Conservation (phyloP, 2,113 vertebrate genomes). For the Eidolon helvum region DNA sequence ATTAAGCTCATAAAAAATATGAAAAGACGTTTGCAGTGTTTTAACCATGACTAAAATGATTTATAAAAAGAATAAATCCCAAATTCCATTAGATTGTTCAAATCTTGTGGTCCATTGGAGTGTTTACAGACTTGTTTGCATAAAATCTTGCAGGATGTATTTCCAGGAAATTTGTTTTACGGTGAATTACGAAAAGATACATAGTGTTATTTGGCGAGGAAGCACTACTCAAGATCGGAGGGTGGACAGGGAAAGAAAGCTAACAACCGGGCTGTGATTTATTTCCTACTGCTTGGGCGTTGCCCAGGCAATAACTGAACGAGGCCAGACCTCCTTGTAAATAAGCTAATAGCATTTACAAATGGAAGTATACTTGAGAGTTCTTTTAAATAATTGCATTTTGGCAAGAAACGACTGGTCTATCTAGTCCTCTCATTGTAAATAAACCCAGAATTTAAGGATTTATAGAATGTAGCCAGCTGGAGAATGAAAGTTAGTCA, state of each 20-base stretch:
- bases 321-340: neutral
- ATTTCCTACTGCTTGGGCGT: neutral
- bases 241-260: neutral
- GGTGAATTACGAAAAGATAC: neutral
- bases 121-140: neutral
- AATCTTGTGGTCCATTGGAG: fast-evolving
- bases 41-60: neutral
- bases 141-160: neutral
- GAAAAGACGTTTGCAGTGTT: neutral
- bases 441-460: neutral
- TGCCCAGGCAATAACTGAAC: neutral
- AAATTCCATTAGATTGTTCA: neutral
- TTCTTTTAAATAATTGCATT: neutral
- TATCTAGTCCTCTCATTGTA: neutral
- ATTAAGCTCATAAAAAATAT: neutral
- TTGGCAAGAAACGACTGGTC: neutral
- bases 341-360: neutral
- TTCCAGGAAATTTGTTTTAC: neutral
- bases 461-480: neutral
- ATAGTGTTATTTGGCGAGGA: neutral
- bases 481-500: neutral
- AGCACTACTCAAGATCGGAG: neutral
- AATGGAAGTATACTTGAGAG: neutral
- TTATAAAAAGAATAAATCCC: neutral
- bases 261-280: neutral